Base-by-base conservation (phyloP, 2,888 invertebrate species). In the Drosophila leonis region DNA sequence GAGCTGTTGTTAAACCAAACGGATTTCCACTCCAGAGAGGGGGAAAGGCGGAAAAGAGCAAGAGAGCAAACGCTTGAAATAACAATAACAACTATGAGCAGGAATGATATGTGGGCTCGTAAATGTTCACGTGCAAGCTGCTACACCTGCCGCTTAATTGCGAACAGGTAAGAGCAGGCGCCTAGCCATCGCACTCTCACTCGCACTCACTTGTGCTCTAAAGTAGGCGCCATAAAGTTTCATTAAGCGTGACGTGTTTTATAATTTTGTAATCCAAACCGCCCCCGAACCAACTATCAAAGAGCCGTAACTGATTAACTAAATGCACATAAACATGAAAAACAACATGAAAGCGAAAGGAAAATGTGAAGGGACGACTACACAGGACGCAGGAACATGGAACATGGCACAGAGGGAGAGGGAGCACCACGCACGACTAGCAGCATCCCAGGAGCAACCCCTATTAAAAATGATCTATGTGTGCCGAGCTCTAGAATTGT, bases 211-310 rank as follows among this genome's bases (percentile, higher is more conserved):
- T 55, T 37, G 59, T 6, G 48, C 59, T 68, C 46, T 55, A 72
- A 72, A 72, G 65, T 72, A 80, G 70, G 75, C 80, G 77, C 90
- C 75, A 90, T 89, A 78, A 89, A 90, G 88, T 90, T 90, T 90
- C 90, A 87, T 87, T 87, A 90, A 74, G 72, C 86, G 83, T 87
- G 90, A 90, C 86, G 90, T 82, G 72, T 84, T 80, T 80, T 72
- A 67, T 75, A 67, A 71, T 75, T 75, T 64, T 63, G 72, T 75
- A 75, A 75, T 76, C 60, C 72, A 77, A 75, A 77, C 62, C 72
- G 65, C 75, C 73, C 75, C 51, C 59, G 54, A 64, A 64, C 60
- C 52, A 62, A 52, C 69, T 69, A 75, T 60, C 64, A 78, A 74
- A 79, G 61, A 71, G 69, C 82, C 86, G 76, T 86, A 83, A 83